These are phyloP conservation scores for Marcusenius ussheri DNA, from an alignment of 2,113 vertebrate genomes.

Conservation along the genomic window DNA sequence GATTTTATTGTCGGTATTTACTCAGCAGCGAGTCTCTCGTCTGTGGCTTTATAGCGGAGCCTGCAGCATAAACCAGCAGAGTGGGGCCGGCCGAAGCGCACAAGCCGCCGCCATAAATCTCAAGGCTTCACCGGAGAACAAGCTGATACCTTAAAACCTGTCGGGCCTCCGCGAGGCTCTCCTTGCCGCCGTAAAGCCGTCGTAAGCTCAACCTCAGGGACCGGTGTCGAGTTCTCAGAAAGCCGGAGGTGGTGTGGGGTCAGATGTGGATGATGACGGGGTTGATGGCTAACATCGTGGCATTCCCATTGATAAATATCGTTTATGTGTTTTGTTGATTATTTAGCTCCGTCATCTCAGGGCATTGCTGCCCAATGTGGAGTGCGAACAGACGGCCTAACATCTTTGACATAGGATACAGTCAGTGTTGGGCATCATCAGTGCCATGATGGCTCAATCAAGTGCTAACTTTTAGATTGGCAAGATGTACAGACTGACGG, in stretches of 20 bases:
- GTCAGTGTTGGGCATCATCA: neutral
- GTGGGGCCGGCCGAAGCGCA: neutral
- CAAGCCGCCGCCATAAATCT: neutral
- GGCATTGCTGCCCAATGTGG: neutral
- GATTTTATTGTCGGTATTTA: conserved; percentile 10
- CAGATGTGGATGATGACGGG: neutral
- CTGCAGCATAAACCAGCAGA: neutral
- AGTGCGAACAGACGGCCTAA: neutral
- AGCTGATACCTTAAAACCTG: conserved; percentile 1
- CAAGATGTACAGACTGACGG: neutral
- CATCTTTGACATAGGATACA: neutral
- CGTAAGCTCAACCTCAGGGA: neutral
- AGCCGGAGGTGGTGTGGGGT: neutral
- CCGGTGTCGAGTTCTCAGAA: neutral
- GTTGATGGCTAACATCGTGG: neutral
- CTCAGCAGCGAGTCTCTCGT: neutral
- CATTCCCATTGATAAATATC: neutral
- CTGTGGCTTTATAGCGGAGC: neutral
- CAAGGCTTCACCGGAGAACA: neutral
- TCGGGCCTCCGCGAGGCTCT: neutral
- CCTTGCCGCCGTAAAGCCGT: neutral
- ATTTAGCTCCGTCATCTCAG: neutral
- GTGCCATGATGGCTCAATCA: neutral
- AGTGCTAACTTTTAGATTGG: neutral
- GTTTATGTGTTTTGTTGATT: neutral